phyloP scores from a whole-genome alignment of 2,113 vertebrate species.

The Setophaga petechia region DNA sequence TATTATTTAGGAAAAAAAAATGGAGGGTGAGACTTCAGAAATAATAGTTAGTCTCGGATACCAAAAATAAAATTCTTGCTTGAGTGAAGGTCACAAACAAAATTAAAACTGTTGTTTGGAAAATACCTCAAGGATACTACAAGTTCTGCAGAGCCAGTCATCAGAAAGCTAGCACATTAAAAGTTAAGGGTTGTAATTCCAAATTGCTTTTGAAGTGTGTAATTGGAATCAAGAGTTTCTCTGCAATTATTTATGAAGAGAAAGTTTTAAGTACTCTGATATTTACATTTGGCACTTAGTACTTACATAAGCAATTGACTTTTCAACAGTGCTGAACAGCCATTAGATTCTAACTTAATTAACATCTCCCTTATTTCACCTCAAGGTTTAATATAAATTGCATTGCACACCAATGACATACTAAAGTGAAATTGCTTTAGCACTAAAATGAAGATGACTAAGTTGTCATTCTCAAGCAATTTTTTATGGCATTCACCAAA shows the following conservation, averaged over 20 bases:
- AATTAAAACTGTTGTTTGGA: neutral
- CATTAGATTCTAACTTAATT: slow-evolving; percentile 61
- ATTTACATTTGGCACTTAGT: slow-evolving; percentile 52
- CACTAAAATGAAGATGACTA: neutral
- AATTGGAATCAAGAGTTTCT: slow-evolving; percentile 58
- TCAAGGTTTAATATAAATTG: slow-evolving; percentile 50
- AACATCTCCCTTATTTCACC: slow-evolving; percentile 39
- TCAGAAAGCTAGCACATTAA: neutral
- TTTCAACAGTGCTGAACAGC: slow-evolving; percentile 47
- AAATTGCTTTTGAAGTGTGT: slow-evolving; percentile 53
- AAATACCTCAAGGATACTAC: slow-evolving; percentile 29
- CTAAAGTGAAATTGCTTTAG: neutral
- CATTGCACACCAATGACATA: neutral
- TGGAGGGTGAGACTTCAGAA: neutral
- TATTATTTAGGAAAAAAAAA: neutral
- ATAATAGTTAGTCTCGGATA: neutral
- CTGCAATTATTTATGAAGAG: slow-evolving; percentile 53
- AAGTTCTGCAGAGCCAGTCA: neutral
- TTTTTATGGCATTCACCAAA: neutral
- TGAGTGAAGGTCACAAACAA: neutral
- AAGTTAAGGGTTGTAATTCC: slow-evolving; percentile 33
- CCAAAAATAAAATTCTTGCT: neutral
- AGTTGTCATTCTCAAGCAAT: neutral
- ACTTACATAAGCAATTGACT: slow-evolving; percentile 61
- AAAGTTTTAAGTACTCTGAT: slow-evolving; percentile 58